Evolutionary conservation across 2,113 vertebrate genomes (phyloP), one percentile per base, ranked within the genome.

Genomic region (Orcinus orca): DNA sequence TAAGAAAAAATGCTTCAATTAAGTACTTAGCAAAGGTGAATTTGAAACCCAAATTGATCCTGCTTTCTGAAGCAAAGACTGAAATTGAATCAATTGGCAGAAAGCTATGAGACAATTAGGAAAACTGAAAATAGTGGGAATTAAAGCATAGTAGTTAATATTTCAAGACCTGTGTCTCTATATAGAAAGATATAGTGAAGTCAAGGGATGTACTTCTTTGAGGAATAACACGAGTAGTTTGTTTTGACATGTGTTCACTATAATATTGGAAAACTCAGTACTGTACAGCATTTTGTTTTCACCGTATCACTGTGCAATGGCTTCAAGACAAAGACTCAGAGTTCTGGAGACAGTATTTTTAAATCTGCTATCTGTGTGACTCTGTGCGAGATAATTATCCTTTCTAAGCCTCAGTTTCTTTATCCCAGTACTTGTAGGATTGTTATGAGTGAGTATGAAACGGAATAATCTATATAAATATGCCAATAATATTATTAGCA

Each of bases 1-100:
- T 70, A 80, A 55, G 47, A 81, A 79, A 88, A 90, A 84, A 18
- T 81, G 41, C 68, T 95, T 85, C 74, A 85, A 38, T 63, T 85
- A 88, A 41, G 26, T 80, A 58, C 1, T 60, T 83, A 88, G 26
- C 9, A 73, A 71, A 71, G 14, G 63, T 93, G 38, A 79, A 90
- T 87, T 88, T 91, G 58, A 97, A 95, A 85, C 6, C 33, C n/a
- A 33, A 62, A 81, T 26, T 50, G 15, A 62, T 47, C 12, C 44
- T 81, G 20, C 23, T 87, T 4, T 47, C 15, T 65, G 26, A 87
- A 58, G 81, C 20, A 73, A 80, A 73, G 33, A 68, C 62, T 74
- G 29, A 50, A 82, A 83, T 77, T 90, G 53, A 94, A 77, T 90
- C 15, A 53, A 47, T 23, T 38, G 23, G n/a, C 36, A n/a, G 20